These are phyloP conservation scores for Tauraco erythrolophus DNA, from an alignment of 2,113 vertebrate species.

Conservation along the genomic window DNA sequence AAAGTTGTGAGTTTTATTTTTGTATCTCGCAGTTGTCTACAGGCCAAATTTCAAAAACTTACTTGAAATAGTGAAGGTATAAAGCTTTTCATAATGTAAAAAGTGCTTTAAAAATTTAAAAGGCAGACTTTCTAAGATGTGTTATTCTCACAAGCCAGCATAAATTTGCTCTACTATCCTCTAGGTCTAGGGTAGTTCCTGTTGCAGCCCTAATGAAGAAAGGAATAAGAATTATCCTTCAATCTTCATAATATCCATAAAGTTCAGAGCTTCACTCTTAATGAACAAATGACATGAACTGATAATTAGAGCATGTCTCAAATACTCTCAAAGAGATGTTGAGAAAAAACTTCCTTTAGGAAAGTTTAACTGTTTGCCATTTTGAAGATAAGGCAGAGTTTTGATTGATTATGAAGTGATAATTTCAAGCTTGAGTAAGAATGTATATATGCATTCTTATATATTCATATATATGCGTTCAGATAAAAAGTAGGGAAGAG, in stretches of 20 bases:
- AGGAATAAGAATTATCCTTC: neutral
- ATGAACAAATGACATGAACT: neutral
- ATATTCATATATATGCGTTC: too few relatives aligned
- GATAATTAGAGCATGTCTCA: neutral
- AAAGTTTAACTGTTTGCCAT: neutral
- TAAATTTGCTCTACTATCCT: neutral
- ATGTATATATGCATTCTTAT: neutral
- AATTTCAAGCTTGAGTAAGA: neutral
- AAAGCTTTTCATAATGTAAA: neutral
- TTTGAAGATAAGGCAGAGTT: neutral
- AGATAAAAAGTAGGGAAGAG: neutral
- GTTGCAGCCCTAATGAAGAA: neutral
- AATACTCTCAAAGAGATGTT: neutral
- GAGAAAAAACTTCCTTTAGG: neutral
- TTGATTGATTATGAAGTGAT: rapidly evolving
- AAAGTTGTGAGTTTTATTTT: neutral
- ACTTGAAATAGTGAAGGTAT: neutral
- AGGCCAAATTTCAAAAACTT: neutral
- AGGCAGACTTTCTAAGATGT: neutral
- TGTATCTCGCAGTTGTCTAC: neutral
- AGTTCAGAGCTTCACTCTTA: neutral
- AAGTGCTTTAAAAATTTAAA: neutral
- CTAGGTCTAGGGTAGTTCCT: neutral
- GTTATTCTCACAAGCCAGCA: neutral
- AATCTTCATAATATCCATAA: neutral